Conservation (phyloP, 2,113 vertebrate species). For the Antechinus flavipes region DNA sequence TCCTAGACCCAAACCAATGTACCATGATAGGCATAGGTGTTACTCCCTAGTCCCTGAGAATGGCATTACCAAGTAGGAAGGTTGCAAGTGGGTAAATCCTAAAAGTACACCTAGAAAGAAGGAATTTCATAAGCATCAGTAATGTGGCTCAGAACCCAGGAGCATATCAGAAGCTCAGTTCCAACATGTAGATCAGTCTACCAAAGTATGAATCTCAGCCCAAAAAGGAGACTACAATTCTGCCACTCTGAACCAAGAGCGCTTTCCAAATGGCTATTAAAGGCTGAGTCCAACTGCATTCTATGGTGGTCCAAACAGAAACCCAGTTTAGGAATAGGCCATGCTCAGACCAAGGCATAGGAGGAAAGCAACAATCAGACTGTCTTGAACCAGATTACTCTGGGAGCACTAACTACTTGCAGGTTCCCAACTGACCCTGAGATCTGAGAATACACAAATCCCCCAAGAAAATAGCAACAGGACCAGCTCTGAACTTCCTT, state of each 20-base stretch:
- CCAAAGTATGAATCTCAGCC: neutral
- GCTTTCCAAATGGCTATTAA: neutral
- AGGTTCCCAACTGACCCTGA: neutral
- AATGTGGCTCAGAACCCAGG: neutral
- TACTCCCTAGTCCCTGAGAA: neutral
- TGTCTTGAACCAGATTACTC: neutral
- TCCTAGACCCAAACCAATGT: neutral
- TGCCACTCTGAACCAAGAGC: neutral
- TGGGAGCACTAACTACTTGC: neutral
- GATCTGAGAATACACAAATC: too few relatives aligned
- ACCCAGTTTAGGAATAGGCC: neutral
- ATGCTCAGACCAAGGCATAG: neutral
- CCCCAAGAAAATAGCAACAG: too few relatives aligned
- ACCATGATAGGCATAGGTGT: neutral
- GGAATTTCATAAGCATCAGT: neutral
- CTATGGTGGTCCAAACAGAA: neutral
- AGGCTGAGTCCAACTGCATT: neutral
- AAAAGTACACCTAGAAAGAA: neutral
- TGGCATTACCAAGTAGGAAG: neutral
- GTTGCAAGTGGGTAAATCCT: neutral
- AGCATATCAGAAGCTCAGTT: neutral
- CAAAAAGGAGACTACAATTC: neutral
- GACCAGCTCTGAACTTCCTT: too few relatives aligned
- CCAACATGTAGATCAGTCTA: neutral
- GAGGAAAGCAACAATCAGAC: neutral